Percentiles rank a stretch among this genome's conserved stretches.
Conservation (phyloP, 2,888 invertebrate species). For the Ametastegia equiseti region DNA sequence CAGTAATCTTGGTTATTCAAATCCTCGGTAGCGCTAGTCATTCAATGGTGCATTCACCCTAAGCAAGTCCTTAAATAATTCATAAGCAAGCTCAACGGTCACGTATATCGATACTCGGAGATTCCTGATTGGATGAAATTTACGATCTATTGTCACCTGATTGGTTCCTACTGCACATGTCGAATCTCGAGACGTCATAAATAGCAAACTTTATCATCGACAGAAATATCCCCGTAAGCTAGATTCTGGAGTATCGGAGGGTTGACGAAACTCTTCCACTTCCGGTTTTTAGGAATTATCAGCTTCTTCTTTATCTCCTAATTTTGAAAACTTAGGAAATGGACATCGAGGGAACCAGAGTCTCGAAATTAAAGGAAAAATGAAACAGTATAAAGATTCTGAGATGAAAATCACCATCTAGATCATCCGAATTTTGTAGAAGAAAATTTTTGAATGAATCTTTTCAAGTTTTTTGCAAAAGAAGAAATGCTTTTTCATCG, state of each 20-base stretch:
- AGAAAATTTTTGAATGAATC: not conserved
- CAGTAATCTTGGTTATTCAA: not conserved
- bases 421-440: too few relatives aligned
- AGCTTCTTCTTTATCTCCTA: too few relatives aligned
- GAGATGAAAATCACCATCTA: too few relatives aligned
- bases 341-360: too few relatives aligned
- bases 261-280: constrained; percentile 16
- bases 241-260: not conserved
- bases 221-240: not conserved
- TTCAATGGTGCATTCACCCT: not conserved
- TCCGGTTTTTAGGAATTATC: too few relatives aligned
- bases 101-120: constrained; percentile 68
- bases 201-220: not conserved
- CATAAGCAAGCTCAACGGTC: constrained; percentile 74
- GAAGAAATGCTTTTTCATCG: too few relatives aligned
- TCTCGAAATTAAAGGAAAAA: too few relatives aligned
- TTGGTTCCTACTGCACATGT: constrained; percentile 60
- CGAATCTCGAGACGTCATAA: not conserved
- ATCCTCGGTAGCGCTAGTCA: not conserved
- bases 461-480: not conserved
- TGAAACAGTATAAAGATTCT: too few relatives aligned
- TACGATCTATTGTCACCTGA: constrained; percentile 74
- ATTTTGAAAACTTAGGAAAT: too few relatives aligned
- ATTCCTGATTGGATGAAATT: constrained; percentile 72
- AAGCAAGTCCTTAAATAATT: constrained; percentile 68